A percentile compares a stretch with the other conserved stretches of the same genome.
Conservation (phyloP, 2,797 vertebrate species). For the Botia almorhae region DNA sequence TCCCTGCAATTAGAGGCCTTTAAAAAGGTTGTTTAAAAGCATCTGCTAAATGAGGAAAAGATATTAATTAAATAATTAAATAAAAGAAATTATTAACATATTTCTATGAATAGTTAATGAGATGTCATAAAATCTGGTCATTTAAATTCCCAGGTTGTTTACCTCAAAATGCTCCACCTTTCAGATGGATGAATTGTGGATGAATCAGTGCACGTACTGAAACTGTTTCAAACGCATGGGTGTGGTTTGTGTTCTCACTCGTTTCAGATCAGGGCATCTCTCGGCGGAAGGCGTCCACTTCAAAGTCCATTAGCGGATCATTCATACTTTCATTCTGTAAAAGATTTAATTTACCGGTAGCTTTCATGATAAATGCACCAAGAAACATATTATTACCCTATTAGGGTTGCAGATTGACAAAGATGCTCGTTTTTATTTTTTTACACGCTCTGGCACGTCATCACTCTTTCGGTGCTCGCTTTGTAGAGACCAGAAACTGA, state of each 20-base stretch:
- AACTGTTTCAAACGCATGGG: slow-evolving; percentile 27
- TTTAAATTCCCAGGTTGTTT: neutral
- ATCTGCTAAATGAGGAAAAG: slow-evolving; percentile 8
- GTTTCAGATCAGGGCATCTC: slow-evolving; percentile 19
- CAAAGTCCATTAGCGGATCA: slow-evolving; percentile 40
- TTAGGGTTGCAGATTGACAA: slow-evolving; percentile 44
- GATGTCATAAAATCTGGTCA: slow-evolving; percentile 12
- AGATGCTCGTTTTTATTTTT: slow-evolving; percentile 48
- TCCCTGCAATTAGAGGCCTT: neutral
- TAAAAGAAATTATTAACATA: neutral
- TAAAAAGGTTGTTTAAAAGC: slow-evolving; percentile 13
- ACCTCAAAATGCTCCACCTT: neutral
- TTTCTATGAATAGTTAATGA: slow-evolving; percentile 15
- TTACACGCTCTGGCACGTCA: slow-evolving; percentile 9
- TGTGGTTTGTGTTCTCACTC: slow-evolving; percentile 30
- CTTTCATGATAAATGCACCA: slow-evolving; percentile 50
- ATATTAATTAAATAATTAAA: too few relatives aligned
- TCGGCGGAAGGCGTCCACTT: slow-evolving; percentile 22
- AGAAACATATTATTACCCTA: slow-evolving; percentile 41
- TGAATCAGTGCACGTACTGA: neutral
- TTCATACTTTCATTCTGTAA: slow-evolving; percentile 42
- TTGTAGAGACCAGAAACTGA: slow-evolving; percentile 4
- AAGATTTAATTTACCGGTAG: slow-evolving; percentile 32
- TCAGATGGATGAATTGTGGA: neutral
- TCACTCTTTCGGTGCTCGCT: slow-evolving; percentile 34